Evolutionary conservation across 2,113 vertebrate species (phyloP).

Genomic region (Pantherophis guttatus): DNA sequence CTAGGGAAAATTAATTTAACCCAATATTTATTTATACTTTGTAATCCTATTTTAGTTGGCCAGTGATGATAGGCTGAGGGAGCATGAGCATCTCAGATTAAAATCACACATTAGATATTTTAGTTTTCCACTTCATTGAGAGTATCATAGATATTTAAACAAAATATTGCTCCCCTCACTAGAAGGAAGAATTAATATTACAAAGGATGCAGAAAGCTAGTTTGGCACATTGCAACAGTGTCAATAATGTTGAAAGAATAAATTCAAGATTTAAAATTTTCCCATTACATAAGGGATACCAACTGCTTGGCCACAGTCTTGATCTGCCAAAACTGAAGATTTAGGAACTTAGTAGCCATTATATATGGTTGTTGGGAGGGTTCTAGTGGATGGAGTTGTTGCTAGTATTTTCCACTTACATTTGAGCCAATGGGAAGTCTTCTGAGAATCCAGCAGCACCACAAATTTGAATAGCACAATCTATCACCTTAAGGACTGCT

Average conservation of each 20-base stretch:
- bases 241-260: background rate
- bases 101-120: background rate
- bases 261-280: background rate
- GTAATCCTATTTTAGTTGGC: too few species aligned
- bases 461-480: slow-evolving; percentile 85
- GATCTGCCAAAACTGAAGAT: background rate
- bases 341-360: background rate
- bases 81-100: background rate
- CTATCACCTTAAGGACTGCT: slow-evolving; percentile 82
- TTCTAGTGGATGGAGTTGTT: background rate
- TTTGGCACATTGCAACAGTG: background rate
- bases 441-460: slow-evolving; percentile 86
- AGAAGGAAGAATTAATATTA: background rate
- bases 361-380: background rate
- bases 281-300: background rate
- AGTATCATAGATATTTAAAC: too few species aligned
- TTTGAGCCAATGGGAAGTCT: slow-evolving; percentile 85
- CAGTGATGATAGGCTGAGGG: too few species aligned
- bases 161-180: too few species aligned
- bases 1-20: too few species aligned
- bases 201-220: background rate
- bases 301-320: background rate
- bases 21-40: too few species aligned
- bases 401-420: slow-evolving; percentile 76
- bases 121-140: background rate